phyloP scores from a whole-genome alignment of 1,140 invertebrate species.

The Rhizoglyphus robini region DNA sequence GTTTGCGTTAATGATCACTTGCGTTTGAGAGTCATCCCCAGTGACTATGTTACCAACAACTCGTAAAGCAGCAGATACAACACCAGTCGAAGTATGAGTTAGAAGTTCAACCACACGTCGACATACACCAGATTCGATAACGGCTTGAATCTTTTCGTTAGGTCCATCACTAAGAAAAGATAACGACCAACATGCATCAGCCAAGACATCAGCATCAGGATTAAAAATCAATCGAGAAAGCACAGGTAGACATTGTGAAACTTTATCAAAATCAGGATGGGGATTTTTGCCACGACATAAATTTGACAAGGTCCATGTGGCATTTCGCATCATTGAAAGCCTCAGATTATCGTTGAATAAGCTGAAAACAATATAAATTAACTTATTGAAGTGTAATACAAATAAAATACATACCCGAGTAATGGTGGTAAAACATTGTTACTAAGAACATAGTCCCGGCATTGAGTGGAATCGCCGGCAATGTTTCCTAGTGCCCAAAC shows the following conservation, averaged over 20 bases:
- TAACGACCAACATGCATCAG: constrained; percentile 89
- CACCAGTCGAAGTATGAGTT: constrained; percentile 74
- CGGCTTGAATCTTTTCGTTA: constrained; percentile 95
- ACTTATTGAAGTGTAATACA: background rate
- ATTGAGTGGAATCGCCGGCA: constrained; percentile 84
- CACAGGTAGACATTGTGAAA: constrained; percentile 61
- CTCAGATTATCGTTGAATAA: constrained; percentile 63
- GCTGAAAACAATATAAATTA: constrained; percentile 39
- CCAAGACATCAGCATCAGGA: constrained; percentile 73
- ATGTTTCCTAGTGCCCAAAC: constrained; percentile 57
- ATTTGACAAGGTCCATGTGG: constrained; percentile 95
- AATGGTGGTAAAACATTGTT: constrained; percentile 71
- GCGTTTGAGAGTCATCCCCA: constrained; percentile 91
- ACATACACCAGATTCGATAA: constrained; percentile 91
- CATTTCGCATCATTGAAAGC: constrained; percentile 84
- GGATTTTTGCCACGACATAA: constrained; percentile 92
- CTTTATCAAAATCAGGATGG: constrained; percentile 68
- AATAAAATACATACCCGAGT: constrained; percentile 44
- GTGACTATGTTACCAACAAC: constrained; percentile 97
- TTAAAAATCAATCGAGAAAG: constrained; percentile 74
- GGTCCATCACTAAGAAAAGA: constrained; percentile 90
- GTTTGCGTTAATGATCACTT: constrained; percentile 78
- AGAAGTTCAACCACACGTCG: constrained; percentile 81
- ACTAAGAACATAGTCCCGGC: constrained; percentile 74
- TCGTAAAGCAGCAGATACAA: constrained; percentile 83